Conservation (phyloP, 1,140 invertebrate genomes). For the Drosophila grimshawi region DNA sequence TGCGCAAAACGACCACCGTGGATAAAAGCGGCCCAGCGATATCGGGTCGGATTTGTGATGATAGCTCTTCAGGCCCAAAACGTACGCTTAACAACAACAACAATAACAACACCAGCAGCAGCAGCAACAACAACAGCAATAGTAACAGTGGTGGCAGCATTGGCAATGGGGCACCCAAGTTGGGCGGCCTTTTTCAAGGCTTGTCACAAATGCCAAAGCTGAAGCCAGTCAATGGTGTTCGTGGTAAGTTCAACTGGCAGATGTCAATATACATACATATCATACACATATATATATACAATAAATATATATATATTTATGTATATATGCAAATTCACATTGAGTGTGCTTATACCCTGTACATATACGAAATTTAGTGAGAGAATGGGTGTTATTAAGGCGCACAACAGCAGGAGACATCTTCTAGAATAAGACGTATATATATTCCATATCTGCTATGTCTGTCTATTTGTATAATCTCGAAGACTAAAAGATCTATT, state of each 20-base stretch:
- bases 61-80: slow-evolving; percentile 63
- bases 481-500: no score
- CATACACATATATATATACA: no score
- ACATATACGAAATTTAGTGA: no score
- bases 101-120: slow-evolving; percentile 60
- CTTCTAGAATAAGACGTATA: no score
- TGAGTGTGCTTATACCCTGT: slow-evolving; percentile 5
- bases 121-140: slow-evolving; percentile 72
- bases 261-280: slow-evolving; percentile 4
- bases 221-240: slow-evolving; percentile 89
- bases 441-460: no score
- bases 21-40: slow-evolving; percentile 94
- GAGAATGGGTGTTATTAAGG: no score
- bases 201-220: slow-evolving; percentile 92
- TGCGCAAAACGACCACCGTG: slow-evolving; percentile 95
- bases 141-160: slow-evolving; percentile 75
- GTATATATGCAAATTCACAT: slow-evolving; percentile 42
- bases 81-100: slow-evolving; percentile 70
- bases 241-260: slow-evolving; percentile 56
- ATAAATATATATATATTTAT: slow-evolving; percentile 3
- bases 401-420: no score
- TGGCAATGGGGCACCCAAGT: slow-evolving; percentile 85
- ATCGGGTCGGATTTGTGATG: slow-evolving; percentile 85
- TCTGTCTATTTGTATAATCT: no score
- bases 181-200: slow-evolving; percentile 93